Conservation (phyloP, 2,113 vertebrate species). For the Ciconia boyciana region DNA sequence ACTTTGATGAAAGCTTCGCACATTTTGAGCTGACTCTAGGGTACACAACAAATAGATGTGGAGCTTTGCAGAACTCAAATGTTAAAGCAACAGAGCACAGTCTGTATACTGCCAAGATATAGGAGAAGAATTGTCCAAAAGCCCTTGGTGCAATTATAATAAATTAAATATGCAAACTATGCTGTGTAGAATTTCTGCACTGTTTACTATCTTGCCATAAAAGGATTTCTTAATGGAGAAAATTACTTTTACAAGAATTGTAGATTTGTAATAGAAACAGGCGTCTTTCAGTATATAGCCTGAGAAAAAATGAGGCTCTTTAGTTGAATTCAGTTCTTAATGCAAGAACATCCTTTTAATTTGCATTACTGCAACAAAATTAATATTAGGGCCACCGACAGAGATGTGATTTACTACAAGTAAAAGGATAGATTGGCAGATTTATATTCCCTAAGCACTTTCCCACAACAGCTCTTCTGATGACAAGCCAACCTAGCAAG, state of each 20-base stretch:
- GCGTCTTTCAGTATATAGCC: neutral
- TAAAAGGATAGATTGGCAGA: constrained; percentile 27
- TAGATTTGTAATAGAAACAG: neutral
- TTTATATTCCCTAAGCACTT: constrained; percentile 46
- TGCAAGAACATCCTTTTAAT: neutral
- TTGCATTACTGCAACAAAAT: constrained; percentile 20
- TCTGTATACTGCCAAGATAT: neutral
- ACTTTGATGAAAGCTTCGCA: neutral
- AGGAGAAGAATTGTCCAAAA: constrained; percentile 13
- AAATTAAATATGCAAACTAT: constrained; percentile 4
- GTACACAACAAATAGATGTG: neutral
- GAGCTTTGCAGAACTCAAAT: neutral
- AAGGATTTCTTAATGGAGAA: neutral
- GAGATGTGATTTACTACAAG: constrained; percentile 24
- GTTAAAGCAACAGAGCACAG: neutral
- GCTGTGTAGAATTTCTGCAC: neutral
- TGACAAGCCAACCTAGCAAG: constrained; percentile 57
- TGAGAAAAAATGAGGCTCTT: neutral
- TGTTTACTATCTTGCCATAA: neutral
- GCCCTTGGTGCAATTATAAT: neutral
- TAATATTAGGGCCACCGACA: neutral
- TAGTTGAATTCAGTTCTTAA: neutral
- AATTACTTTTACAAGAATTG: neutral
- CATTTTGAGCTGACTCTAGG: constrained; percentile 1
- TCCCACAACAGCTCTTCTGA: constrained; percentile 65